Evolutionary conservation across 30 jellyfish, hydroid and myxozoan species (phyloP), one percentile per base, ranked within the genome.

Genomic region (Aurelia coerulea): DNA sequence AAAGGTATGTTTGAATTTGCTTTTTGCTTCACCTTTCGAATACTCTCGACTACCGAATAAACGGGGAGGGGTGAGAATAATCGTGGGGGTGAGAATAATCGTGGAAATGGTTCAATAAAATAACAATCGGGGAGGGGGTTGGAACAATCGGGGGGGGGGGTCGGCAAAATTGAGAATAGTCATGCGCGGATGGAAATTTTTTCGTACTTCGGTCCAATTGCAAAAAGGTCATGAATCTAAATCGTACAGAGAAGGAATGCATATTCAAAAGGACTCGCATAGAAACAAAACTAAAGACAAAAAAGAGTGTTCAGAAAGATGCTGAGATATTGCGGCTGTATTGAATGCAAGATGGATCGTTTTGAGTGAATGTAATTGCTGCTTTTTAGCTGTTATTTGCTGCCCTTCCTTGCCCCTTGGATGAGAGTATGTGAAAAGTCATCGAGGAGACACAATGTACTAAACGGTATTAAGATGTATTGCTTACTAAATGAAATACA

Each of bases 301-400:
- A 17, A 17, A 65, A 15, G n/a, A 23, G 76, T 65, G 76, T 6
- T 23, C 2, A 39, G 17, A 18, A 46, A 13, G 4, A 54, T 75
- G 85, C 34, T 29, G n/a, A 19, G 50, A 14, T 29, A 60, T 51
- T 46, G 58, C 14, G 46, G 37, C 66, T 16, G 50, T 10, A 52
- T 7, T 75, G 34, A 31, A 18, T 18, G 53, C 14, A 18, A 3
- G 19, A 53, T 54, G 56, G 49, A 31, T 75, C 85, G 33, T 51
- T 23, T 53, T 19, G 85, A 72, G 73, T 10, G 85, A 72, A 16
- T 62, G 63, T 54, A 71, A 75, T 75, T 75, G 85, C 86, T 91
- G 96, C 81, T 86, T 83, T 83, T 90, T 53, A 91, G 94, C 77
- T 86, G 96, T 89, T 91, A 97, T 85, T 39, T 80, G n/a, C 41